Conservation (phyloP, 64 coral and sea anemone species). For the Pachyseris speciosa region DNA sequence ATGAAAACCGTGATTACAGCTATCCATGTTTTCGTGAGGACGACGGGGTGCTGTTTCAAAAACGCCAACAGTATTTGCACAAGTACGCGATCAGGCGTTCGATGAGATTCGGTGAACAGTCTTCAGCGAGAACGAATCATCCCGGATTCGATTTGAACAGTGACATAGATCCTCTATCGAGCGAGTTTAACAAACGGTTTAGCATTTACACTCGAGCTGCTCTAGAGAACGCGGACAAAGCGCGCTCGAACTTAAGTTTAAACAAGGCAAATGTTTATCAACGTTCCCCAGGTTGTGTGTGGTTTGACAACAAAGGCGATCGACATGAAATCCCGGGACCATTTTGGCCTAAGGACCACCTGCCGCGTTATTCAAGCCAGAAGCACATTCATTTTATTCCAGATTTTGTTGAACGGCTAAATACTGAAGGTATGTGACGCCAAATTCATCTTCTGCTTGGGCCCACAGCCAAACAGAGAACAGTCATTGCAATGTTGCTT, state of each 20-base stretch:
- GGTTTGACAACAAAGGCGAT: constrained; percentile 70
- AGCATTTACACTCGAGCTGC: constrained; percentile 70
- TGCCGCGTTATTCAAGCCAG: constrained; percentile 83
- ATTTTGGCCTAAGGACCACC: constrained; percentile 89
- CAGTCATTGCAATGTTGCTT: not conserved
- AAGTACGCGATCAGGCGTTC: constrained; percentile 56
- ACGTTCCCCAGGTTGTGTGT: constrained; percentile 52
- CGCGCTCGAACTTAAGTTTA: not conserved
- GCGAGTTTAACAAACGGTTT: constrained; percentile 62
- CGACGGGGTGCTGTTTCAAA: constrained; percentile 28
- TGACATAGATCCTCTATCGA: constrained; percentile 70
- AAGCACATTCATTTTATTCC: constrained; percentile 72
- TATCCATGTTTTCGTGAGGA: constrained; percentile 40
- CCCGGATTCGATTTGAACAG: not conserved
- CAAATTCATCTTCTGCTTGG: not conserved
- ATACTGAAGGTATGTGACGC: constrained; percentile 72
- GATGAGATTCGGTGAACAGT: constrained; percentile 9
- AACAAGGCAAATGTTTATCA: constrained; percentile 43
- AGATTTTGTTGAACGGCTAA: constrained; percentile 79
- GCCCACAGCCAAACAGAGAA: too few relatives aligned
- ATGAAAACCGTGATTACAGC: constrained; percentile 33
- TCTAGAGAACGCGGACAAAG: constrained; percentile 55
- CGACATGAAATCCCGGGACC: constrained; percentile 78
- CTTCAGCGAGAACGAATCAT: not conserved
- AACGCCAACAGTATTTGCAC: constrained; percentile 70